Percentiles rank a stretch among this genome's conserved stretches.
These are phyloP conservation scores for Procambarus clarkii DNA, from an alignment of 1,140 invertebrate genomes.

Conservation along the genomic window DNA sequence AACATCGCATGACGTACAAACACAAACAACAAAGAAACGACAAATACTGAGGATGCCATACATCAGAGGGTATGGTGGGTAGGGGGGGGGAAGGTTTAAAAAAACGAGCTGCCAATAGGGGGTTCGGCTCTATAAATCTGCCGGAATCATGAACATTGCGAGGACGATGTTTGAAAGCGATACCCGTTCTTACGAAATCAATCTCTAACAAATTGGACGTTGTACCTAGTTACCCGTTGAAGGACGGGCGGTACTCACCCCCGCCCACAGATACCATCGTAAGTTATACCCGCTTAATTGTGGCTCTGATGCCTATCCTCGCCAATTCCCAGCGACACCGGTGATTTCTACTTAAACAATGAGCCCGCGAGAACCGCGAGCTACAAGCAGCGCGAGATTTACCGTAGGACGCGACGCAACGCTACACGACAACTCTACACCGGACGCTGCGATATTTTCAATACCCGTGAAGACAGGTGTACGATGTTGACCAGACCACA, in stretches of 20 bases:
- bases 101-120: conserved; percentile 62
- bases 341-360: conserved; percentile 54
- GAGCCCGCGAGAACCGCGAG: conserved; percentile 14
- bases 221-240: conserved; percentile 58
- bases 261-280: conserved; percentile 47
- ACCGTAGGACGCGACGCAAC: conserved; percentile 19
- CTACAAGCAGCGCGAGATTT: conserved; percentile 48
- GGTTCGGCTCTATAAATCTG: conserved; percentile 58
- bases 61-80: conserved; percentile 12
- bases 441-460: conserved; percentile 20
- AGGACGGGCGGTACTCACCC: conserved; percentile 18
- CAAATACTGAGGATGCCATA: conserved; percentile 6
- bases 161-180: conserved; percentile 60
- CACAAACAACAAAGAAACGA: not conserved
- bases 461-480: conserved; percentile 34
- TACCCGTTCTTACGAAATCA: conserved; percentile 67
- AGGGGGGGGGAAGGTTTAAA: not conserved
- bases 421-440: conserved; percentile 26
- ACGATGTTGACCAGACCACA: not conserved
- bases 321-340: conserved; percentile 61
- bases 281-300: conserved; percentile 66
- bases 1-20: not conserved
- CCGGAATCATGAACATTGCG: conserved; percentile 56
- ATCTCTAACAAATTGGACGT: conserved; percentile 65
- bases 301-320: conserved; percentile 62